Evolutionary conservation across 2,113 vertebrate genomes (phyloP).

Genomic region (Gallinago undulata): DNA sequence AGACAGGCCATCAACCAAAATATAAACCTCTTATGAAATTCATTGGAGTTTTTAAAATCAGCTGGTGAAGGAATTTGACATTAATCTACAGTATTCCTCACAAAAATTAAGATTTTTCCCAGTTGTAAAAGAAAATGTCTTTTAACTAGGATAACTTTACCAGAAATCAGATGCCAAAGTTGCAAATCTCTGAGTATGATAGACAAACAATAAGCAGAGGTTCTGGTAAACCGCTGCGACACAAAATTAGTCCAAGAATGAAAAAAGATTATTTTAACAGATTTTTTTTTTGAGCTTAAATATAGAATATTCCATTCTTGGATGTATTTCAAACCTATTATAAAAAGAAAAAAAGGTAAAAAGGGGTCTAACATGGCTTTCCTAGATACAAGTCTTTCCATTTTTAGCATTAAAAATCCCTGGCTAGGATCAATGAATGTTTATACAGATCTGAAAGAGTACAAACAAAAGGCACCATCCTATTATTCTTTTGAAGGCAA

Average conservation of each 20-base stretch:
- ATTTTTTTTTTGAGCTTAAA: not conserved
- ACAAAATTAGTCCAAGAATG: not conserved
- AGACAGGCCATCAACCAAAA: not conserved
- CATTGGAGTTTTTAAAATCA: not conserved
- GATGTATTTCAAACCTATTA: not conserved
- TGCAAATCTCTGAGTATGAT: not conserved
- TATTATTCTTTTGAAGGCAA: constrained; percentile 6
- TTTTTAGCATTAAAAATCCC: not conserved
- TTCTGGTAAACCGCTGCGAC: not conserved
- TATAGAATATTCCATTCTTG: not conserved
- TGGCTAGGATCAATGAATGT: not conserved
- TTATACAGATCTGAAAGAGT: not conserved
- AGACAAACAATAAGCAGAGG: not conserved
- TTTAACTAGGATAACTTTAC: not conserved
- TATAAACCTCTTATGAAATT: not conserved
- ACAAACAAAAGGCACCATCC: not conserved
- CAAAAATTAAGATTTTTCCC: not conserved
- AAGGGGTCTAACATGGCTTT: not conserved
- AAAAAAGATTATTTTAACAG: not conserved
- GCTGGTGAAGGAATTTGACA: not conserved
- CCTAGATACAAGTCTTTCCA: not conserved
- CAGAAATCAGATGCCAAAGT: not conserved
- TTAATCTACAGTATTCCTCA: not conserved
- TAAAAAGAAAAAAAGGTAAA: not conserved
- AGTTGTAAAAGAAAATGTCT: not conserved